Evolutionary conservation across 2,888 invertebrate species (phyloP).

Genomic region (Oligia fasciuncula): DNA sequence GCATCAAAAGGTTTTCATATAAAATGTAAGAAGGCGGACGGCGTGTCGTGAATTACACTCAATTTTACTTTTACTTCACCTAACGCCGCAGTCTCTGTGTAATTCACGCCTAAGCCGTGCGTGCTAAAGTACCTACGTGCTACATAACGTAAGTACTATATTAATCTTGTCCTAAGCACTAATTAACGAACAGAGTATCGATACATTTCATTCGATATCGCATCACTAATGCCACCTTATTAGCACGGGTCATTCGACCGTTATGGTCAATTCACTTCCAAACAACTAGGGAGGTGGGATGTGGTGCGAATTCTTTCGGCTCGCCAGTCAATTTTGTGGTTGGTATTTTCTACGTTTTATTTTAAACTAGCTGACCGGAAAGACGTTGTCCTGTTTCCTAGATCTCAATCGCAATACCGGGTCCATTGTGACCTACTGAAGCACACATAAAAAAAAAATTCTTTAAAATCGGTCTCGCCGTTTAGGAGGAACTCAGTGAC

Average conservation of each 20-base stretch:
- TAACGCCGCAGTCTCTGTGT: no score
- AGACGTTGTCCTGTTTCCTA: background rate
- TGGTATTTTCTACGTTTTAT: background rate
- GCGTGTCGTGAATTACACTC: no score
- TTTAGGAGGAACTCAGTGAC: no score
- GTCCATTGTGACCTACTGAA: background rate
- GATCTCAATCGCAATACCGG: background rate
- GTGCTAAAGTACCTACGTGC: background rate
- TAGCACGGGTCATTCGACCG: constrained; percentile 22
- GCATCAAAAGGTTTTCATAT: no score
- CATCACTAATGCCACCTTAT: constrained; percentile 23
- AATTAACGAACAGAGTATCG: background rate
- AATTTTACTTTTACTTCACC: no score
- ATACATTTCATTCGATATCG: constrained; percentile 12
- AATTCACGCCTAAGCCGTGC: background rate
- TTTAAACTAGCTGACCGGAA: background rate
- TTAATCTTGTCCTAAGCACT: background rate
- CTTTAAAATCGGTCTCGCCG: no score
- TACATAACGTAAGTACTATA: background rate
- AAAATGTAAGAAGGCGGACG: no score
- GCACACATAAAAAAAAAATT: no score
- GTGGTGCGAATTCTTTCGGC: constrained; percentile 12
- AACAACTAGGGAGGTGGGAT: background rate
- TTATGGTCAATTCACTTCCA: constrained; percentile 11
- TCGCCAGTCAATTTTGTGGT: background rate